Conservation (phyloP, 2,888 invertebrate genomes). For the Tenthredo distinguenda region DNA sequence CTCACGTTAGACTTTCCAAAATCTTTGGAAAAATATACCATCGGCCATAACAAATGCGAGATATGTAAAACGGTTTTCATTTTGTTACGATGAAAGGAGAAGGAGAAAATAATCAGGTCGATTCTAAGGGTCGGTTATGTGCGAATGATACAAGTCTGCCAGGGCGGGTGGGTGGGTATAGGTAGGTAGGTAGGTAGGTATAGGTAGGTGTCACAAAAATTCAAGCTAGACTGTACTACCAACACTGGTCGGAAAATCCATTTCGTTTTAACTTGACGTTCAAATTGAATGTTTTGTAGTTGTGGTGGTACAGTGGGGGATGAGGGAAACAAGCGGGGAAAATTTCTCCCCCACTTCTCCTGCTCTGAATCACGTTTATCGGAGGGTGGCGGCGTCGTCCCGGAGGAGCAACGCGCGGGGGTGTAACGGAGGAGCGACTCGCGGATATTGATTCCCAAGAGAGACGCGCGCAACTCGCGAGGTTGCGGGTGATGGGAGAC, state of each 20-base stretch:
- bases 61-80: too few relatives aligned
- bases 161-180: slow-evolving; percentile 52
- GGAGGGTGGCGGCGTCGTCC: slow-evolving; percentile 67
- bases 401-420: slow-evolving; percentile 72
- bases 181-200: too few relatives aligned
- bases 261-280: slow-evolving; percentile 82
- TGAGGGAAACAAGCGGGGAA: slow-evolving; percentile 55
- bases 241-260: slow-evolving; percentile 80
- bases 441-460: slow-evolving; percentile 78
- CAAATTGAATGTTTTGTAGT: slow-evolving; percentile 83
- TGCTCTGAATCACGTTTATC: slow-evolving; percentile 75
- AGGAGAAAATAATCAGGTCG: background rate
- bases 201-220: slow-evolving; percentile 54
- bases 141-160: slow-evolving; percentile 8
- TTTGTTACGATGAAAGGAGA: background rate
- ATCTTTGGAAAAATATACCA: background rate
- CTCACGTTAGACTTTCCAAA: background rate
- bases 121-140: background rate
- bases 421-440: slow-evolving; percentile 63
- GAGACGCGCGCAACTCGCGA: slow-evolving; percentile 70
- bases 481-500: slow-evolving; percentile 34
- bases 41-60: too few relatives aligned
- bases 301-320: slow-evolving; percentile 64
- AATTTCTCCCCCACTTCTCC: slow-evolving; percentile 60
- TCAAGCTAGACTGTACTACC: slow-evolving; percentile 65